phyloP scores from a whole-genome alignment of 2,888 invertebrate genomes.

The Callyntrura sp. region DNA sequence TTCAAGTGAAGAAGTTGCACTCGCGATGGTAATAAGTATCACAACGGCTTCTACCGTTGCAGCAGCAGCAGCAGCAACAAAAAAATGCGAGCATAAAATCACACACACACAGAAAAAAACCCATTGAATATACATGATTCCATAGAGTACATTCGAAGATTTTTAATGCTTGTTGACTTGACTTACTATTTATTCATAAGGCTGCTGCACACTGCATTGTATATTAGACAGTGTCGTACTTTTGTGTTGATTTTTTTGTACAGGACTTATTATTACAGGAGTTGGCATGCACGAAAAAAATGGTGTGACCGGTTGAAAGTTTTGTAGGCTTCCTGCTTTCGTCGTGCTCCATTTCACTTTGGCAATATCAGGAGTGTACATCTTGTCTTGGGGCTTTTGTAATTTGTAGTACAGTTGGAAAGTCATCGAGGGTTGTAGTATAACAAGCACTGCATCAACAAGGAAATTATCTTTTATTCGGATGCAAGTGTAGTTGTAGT shows the following conservation, averaged over 20 bases:
- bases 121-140: conserved; percentile 53
- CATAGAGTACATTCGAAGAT: conserved; percentile 16
- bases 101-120: conserved; percentile 8
- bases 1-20: conserved; percentile 35
- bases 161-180: conserved; percentile 61
- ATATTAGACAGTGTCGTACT: no score
- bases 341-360: conserved; percentile 70
- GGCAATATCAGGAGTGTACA: conserved; percentile 29
- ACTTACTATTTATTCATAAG: no score
- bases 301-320: conserved; percentile 27
- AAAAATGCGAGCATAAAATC: conserved; percentile 24
- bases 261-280: conserved; percentile 20
- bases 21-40: conserved; percentile 16
- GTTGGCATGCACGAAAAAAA: conserved; percentile 55
- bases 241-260: not conserved
- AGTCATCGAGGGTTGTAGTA: not conserved
- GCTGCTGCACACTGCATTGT: not conserved
- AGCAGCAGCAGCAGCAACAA: not conserved
- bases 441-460: not conserved
- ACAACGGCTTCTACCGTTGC: not conserved
- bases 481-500: no score
- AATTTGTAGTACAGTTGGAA: conserved; percentile 4
- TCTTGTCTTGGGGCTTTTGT: not conserved
- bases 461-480: not conserved
- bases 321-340: conserved; percentile 48